Percentiles rank a stretch among this genome's conserved stretches.
Conservation (phyloP, 2,113 vertebrate genomes). For the Bostrychus sinensis region DNA sequence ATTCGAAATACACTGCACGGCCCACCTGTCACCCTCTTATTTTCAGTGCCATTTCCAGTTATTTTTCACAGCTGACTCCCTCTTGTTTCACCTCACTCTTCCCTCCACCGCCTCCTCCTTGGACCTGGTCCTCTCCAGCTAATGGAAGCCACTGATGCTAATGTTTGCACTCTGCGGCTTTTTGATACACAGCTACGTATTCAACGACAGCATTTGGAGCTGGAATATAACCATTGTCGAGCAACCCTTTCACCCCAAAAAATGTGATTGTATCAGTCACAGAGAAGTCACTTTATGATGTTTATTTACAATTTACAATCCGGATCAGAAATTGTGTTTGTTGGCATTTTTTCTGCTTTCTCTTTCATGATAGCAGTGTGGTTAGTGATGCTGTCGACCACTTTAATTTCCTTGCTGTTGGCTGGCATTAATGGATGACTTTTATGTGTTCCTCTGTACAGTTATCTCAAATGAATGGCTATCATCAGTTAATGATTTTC, state of each 20-base stretch:
- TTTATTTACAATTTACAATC: background rate
- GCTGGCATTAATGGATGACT: constrained; percentile 44
- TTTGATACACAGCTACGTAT: constrained; percentile 5
- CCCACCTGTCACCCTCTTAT: constrained; percentile 24
- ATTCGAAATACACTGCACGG: constrained; percentile 12
- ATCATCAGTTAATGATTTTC: constrained; percentile 24
- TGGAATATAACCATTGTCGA: background rate
- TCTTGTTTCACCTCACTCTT: constrained; percentile 43
- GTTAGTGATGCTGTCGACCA: constrained; percentile 22
- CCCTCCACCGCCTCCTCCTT: constrained; percentile 21
- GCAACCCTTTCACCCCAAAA: background rate
- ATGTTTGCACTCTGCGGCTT: constrained; percentile 18
- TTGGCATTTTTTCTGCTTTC: constrained; percentile 15
- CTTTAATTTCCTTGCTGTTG: constrained; percentile 42
- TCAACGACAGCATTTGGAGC: too few relatives aligned
- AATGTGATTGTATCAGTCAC: background rate
- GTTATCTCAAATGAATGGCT: constrained; percentile 50
- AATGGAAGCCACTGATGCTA: constrained; percentile 18
- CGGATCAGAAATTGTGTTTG: constrained; percentile 14
- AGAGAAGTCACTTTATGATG: background rate
- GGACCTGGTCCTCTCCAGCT: constrained; percentile 18
- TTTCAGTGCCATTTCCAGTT: constrained; percentile 21
- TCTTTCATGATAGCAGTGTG: constrained; percentile 24
- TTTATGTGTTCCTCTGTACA: constrained; percentile 36
- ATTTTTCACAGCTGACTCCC: constrained; percentile 39